Evolutionary conservation across 2,888 invertebrate genomes (phyloP).

Genomic region (Microdon myrmicae): DNA sequence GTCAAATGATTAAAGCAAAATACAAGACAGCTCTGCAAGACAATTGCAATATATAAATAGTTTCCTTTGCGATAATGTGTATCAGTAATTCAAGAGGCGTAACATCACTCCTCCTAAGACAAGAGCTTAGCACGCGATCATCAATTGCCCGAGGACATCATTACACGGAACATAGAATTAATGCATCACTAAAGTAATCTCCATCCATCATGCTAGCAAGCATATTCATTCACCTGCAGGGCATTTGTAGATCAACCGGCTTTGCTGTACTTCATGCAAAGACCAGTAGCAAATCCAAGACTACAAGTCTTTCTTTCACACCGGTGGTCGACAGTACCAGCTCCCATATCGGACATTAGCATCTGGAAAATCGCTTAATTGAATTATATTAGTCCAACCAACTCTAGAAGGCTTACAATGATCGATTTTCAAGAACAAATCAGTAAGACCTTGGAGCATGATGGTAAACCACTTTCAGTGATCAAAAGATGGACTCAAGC

Average conservation of each 20-base stretch:
- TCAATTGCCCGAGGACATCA: constrained; percentile 41
- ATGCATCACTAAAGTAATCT: constrained; percentile 46
- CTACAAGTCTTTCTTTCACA: constrained; percentile 30
- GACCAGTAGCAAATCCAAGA: constrained; percentile 25
- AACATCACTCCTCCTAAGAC: constrained; percentile 36
- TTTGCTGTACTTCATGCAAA: constrained; percentile 13
- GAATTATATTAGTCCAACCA: constrained; percentile 36
- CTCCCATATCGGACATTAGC: constrained; percentile 18
- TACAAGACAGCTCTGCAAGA: too few relatives aligned
- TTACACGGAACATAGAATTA: constrained; percentile 43
- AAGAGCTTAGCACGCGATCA: constrained; percentile 34
- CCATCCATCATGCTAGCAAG: constrained; percentile 36
- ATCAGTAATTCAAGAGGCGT: too few relatives aligned
- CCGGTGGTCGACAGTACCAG: constrained; percentile 12
- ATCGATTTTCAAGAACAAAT: constrained; percentile 15
- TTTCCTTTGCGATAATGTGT: too few relatives aligned
- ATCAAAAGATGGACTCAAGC: constrained; percentile 3
- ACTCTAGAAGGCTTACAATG: too few relatives aligned
- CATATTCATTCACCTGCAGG: not conserved
- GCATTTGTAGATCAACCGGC: constrained; percentile 1
- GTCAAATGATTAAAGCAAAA: too few relatives aligned
- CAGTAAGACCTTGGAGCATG: constrained; percentile 9
- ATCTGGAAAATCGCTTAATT: constrained; percentile 46
- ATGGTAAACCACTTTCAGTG: constrained; percentile 36
- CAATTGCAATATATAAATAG: too few relatives aligned